Evolutionary conservation across 2,888 invertebrate species (phyloP), one percentile per base, ranked within the genome.

Genomic region (Drosophila mimetica): DNA sequence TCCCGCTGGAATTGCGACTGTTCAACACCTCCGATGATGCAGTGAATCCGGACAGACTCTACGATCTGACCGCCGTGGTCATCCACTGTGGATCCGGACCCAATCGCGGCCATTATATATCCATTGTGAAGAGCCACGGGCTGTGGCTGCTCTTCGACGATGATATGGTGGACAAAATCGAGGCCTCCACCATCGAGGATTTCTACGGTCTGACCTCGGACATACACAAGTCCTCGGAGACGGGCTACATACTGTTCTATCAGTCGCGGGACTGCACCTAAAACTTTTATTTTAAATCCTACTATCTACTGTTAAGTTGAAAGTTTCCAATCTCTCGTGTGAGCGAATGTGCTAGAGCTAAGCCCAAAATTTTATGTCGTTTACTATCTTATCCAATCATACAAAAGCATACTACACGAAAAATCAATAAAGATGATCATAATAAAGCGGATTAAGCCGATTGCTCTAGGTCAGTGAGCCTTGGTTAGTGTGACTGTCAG

Each of bases 121-220:
- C 98, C 92, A 98, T 99, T 92, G 99, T 99, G 63, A 99, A 99
- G 93, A 98, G 98, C 92, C 98, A 99, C 93, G 98, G 99, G 59
- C 97, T 99, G 92, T 99, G 99, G 99, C 93, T 99, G 78, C 94
- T 99, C 5, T 99, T 99, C 93, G 99, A 99, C 92, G 99, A 99
- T 92, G 99, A 99, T 91, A 98, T 99, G 95, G 99, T 99, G 76
- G 99, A 99, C 93, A 99, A 99, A 96, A 99, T 99, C 90, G 99
- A 99, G 92, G 97, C 98, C 57, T 97, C 98, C 64, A 96, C 91
- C 81, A 99, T 99, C 93, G 99, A 99, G 94, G 99, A 99, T 92
- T 99, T 99, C 93, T 99, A 99, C 93, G 99, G 99, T 90, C 95
- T 99, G 90, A 98, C 99, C 63, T 98, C 98, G 72, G 99, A 99